These are phyloP conservation scores for Trogon melanurus DNA, from an alignment of 2,113 vertebrate genomes.

Conservation along the genomic window DNA sequence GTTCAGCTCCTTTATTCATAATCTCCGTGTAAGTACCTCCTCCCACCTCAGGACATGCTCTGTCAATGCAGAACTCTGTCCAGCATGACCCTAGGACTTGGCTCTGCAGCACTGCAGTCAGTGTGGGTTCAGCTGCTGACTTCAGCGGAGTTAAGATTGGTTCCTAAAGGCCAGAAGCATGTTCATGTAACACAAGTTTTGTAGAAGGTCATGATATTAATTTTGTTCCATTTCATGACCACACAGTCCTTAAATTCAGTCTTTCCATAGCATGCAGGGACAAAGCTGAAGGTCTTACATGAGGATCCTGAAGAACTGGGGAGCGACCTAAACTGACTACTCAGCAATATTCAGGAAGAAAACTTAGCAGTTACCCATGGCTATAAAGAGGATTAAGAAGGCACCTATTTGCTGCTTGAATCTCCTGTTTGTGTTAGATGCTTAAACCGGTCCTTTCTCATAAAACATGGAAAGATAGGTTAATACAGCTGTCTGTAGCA, in stretches of 20 bases:
- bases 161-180: background rate
- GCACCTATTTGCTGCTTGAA: background rate
- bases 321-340: background rate
- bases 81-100: background rate
- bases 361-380: rapidly evolving
- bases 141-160: background rate
- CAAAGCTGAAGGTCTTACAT: background rate
- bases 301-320: background rate
- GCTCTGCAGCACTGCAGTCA: background rate
- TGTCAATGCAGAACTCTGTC: background rate
- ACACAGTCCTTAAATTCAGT: background rate
- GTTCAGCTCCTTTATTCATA: background rate
- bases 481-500: background rate
- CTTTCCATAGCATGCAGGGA: background rate
- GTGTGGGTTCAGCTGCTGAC: background rate
- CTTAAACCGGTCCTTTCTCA: background rate
- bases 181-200: background rate
- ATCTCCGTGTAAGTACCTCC: background rate
- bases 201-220: background rate
- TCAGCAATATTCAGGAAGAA: background rate
- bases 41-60: background rate
- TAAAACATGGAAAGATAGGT: background rate
- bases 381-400: background rate
- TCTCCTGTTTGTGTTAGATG: background rate
- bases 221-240: background rate